These are phyloP conservation scores for Papilio gigon DNA, from an alignment of 2,888 invertebrate genomes.

Conservation along the genomic window DNA sequence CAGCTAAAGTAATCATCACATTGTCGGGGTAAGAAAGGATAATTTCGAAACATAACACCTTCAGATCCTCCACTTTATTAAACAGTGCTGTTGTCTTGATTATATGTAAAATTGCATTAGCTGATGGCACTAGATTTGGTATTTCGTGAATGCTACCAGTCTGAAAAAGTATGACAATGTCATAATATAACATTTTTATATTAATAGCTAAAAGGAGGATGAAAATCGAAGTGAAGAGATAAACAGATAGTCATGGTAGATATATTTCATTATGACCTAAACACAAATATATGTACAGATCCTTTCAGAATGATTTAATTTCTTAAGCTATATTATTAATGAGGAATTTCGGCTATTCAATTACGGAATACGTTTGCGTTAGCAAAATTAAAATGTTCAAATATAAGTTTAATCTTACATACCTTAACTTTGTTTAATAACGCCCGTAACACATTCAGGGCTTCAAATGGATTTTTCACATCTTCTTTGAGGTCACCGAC, in stretches of 20 bases:
- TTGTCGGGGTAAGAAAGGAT: slow-evolving; percentile 60
- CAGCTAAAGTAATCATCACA: slow-evolving; percentile 50
- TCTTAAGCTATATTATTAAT: no score
- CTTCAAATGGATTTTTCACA: slow-evolving; percentile 53
- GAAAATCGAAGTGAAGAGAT: background rate
- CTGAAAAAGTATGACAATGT: slow-evolving; percentile 46
- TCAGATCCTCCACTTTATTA: slow-evolving; percentile 52
- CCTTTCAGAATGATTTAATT: background rate
- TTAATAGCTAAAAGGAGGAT: slow-evolving; percentile 39
- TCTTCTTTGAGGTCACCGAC: slow-evolving; percentile 58
- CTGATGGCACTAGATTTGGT: slow-evolving; percentile 56
- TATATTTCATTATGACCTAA: background rate
- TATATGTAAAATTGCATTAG: slow-evolving; percentile 56
- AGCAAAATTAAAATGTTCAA: no score
- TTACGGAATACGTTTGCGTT: no score
- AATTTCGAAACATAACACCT: slow-evolving; percentile 57
- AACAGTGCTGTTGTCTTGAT: slow-evolving; percentile 54
- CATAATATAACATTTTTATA: slow-evolving; percentile 33
- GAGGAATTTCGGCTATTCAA: no score
- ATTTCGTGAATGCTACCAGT: slow-evolving; percentile 44
- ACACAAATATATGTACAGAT: slow-evolving; percentile 18
- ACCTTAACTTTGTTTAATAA: slow-evolving; percentile 63
- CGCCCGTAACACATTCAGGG: slow-evolving; percentile 55
- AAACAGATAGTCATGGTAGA: slow-evolving; percentile 20
- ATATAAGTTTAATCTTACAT: slow-evolving; percentile 32